A percentile compares a stretch with the other conserved stretches of the same genome.
Evolutionary conservation across 1,140 invertebrate genomes (phyloP).

Genomic region (Periplaneta americana): DNA sequence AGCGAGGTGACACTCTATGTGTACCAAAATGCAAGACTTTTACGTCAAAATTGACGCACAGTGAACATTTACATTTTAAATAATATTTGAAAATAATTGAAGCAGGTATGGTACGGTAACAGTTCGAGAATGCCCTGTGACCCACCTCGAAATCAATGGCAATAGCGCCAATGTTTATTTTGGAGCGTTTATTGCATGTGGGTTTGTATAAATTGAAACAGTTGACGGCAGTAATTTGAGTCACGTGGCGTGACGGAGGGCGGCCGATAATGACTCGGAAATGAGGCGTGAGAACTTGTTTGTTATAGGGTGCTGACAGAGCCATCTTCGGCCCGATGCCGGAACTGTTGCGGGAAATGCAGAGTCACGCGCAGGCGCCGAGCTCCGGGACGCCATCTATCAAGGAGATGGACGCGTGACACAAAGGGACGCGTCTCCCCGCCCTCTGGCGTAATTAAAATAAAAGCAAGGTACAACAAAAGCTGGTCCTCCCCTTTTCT

Average conservation of each 20-base stretch:
- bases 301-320: not conserved
- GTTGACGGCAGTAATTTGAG: not conserved
- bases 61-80: no score
- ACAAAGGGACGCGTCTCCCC: not conserved
- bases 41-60: no score
- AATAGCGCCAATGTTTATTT: not conserved
- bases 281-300: not conserved
- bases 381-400: not conserved
- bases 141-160: no score
- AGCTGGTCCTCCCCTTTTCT: not conserved
- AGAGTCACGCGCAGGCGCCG: not conserved
- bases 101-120: no score
- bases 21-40: no score
- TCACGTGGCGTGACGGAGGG: not conserved
- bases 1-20: no score
- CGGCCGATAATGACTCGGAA: not conserved
- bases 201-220: not conserved
- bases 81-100: no score
- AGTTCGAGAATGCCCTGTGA: no score
- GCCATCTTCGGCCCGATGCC: not conserved
- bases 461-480: conserved; percentile 9
- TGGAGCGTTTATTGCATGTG: not conserved
- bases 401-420: not conserved
- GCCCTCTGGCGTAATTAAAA: conserved; percentile 1
- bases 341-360: not conserved